Evolutionary conservation across 23 tunicate genomes (phyloP), one percentile per base, ranked within the genome.

Genomic region (Halocynthia roretzi): DNA sequence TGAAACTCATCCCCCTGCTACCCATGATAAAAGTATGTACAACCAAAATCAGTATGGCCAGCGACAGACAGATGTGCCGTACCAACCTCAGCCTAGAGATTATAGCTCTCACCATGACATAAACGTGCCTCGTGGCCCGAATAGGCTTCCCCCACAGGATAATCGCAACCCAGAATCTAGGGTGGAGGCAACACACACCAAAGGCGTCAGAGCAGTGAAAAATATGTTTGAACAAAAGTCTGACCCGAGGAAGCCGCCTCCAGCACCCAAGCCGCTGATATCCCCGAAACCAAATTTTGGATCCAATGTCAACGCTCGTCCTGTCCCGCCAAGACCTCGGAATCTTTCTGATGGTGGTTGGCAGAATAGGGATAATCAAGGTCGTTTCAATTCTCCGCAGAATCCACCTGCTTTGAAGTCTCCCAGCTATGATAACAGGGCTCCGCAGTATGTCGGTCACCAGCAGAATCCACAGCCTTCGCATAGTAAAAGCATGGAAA

Each of bases 201-300:
- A 20, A 10, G 60, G 96, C 51, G 96, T 89, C 7, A 82, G 54
- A 20, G 76, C 85, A 8, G 80, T 78, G 52, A 84, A 83, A 53
- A 75, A 69, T 54, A 54, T 89, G 71, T 89, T 89, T 76, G 96
- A 89, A 80, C 80, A 89, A 62, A 85, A 83, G 40, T 65, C 81
- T 7, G 82, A 83, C 20, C 71, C 87, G 7, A 76, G 51, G 10
- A 88, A 78, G 8, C 83, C 82, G 7, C 96, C 96, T 57, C 88
- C 82, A 6, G 68, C 71, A 6, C 76, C 87, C 8, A 74, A 74
- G 40, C 78, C 78, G 14, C 5, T 74, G 15, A 64, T 74, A 8
- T 44, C 78, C 56, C 60, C 78, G 8, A 74, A 74, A n/a, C 78
- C 78, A 0, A 74, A 54, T 54, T 31, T 31, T 31, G 44, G 44